Conservation (phyloP, 2,113 vertebrate species). For the Petroica traversi region DNA sequence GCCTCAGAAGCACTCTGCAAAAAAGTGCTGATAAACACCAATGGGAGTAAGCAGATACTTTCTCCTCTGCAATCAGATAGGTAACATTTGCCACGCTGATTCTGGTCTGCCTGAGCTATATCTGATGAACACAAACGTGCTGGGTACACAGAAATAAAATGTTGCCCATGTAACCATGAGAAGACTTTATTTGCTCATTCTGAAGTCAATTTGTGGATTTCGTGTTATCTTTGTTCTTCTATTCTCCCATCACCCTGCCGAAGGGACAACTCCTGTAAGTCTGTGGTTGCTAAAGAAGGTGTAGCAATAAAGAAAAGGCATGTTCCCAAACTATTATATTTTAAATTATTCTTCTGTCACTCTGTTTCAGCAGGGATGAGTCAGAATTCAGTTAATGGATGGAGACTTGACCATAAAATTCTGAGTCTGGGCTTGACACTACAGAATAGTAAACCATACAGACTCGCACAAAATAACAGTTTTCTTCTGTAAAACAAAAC, state of each 20-base stretch:
- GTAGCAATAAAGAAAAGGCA: background rate
- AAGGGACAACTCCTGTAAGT: background rate
- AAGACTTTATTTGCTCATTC: background rate
- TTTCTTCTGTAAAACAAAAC: background rate
- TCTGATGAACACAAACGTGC: background rate
- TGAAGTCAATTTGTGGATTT: background rate
- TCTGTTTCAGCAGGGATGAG: background rate
- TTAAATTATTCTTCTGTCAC: background rate
- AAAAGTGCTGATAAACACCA: background rate
- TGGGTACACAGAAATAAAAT: background rate
- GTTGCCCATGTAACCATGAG: background rate
- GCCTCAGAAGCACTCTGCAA: background rate
- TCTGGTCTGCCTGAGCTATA: background rate
- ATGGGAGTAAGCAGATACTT: background rate
- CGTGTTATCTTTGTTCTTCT: background rate
- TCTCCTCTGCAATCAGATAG: background rate
- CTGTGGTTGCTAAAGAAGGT: background rate
- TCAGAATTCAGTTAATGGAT: background rate
- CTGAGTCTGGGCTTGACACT: background rate
- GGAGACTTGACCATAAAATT: background rate
- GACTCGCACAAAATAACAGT: background rate
- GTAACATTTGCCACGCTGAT: background rate
- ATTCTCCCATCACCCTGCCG: background rate
- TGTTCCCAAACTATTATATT: background rate
- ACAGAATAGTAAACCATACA: background rate